Base-by-base conservation (phyloP, 1,140 invertebrate species). In the Brachionus sp. region DNA sequence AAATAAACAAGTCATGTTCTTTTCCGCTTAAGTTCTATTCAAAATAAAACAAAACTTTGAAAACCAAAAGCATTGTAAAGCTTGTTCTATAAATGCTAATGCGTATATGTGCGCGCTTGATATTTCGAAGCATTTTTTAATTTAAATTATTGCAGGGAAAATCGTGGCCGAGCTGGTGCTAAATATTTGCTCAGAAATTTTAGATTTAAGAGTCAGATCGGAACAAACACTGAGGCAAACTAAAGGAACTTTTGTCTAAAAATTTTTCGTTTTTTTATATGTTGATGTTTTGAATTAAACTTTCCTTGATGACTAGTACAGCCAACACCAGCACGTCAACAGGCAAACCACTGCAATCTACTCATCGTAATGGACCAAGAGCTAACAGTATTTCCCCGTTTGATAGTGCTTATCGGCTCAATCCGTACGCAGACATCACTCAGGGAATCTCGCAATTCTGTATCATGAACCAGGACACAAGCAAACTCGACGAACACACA, bases 221-320 rank as follows among this genome's bases (percentile, higher is more conserved):
- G 37, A 70, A 39, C n/a, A 37, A 39, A 37, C 12, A 70, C 66
- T 70, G 66, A 70, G 35, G 35, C 35, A 70, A 37, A 35, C 66
- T 57, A 57, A 57, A 57, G 50, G n/a, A 19, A 39, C 35, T 70
- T 70, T 75, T 46, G 39, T 75, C 23, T 75, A 46, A 19, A 75
- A 75, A 46, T 75, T 75, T 75, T 75, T 75, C 42, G 37, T 75
- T 75, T 46, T 75, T 75, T 73, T 46, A 19, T 75, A 39, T 70
- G 66, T 70, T 70, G 66, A 37, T 75, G 42, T 33, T 39, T 73
- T 73, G 68, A 73, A 44, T 35, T 66, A 37, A 70, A 70, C n/a
- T 37, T 70, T 75, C 42, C 50, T 57, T 44, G 25, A 75, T 75
- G 70, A 75, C 70, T 42, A 75, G 70, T 46, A 75, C 70, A 75